phyloP scores from a whole-genome alignment of 2,888 invertebrate species.

The Sminthurides aquaticus region DNA sequence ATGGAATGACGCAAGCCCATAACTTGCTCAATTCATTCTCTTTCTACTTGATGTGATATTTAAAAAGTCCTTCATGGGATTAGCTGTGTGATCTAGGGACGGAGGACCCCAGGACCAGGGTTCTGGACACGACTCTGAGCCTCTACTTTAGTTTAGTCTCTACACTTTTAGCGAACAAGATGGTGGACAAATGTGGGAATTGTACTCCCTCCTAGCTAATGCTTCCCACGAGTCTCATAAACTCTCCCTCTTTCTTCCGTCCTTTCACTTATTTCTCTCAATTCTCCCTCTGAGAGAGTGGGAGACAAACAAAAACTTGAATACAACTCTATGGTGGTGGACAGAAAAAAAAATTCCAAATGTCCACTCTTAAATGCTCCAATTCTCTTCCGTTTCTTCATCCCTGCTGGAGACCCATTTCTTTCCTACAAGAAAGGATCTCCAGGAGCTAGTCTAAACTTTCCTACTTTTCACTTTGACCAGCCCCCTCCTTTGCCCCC shows the following conservation, averaged over 20 bases:
- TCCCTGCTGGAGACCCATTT: neutral
- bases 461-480: no score
- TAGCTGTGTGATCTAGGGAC: no score
- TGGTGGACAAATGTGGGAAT: neutral
- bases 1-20: neutral
- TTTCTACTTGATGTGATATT: neutral
- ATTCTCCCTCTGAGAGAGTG: no score
- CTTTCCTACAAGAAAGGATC: no score
- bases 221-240: neutral
- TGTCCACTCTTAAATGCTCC: neutral
- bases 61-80: neutral
- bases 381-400: neutral
- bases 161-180: neutral
- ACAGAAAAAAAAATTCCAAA: neutral
- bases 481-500: no score
- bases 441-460: no score
- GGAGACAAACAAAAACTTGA: neutral
- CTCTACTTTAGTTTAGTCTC: no score
- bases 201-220: neutral
- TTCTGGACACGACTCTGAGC: no score
- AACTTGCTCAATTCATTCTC: neutral
- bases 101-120: no score
- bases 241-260: neutral
- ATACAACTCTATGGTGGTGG: no score
- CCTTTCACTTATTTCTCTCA: neutral